Base-by-base conservation (phyloP, 2,888 invertebrate genomes). In the Fragum sueziense region DNA sequence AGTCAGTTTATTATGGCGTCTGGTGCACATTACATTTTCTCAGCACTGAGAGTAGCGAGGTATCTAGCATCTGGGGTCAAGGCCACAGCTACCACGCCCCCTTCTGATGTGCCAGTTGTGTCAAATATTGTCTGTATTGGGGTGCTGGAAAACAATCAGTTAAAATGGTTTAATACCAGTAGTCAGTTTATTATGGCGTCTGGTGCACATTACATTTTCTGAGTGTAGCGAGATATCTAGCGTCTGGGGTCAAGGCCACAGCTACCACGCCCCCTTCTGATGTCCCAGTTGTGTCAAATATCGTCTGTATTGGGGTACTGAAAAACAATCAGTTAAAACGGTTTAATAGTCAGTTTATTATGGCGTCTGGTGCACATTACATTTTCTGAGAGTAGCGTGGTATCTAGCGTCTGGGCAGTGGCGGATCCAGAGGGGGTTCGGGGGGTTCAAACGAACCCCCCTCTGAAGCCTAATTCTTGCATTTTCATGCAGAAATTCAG, bases 81-180 rank as follows among this genome's bases (percentile, higher is more conserved):
- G 34, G 92, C 90, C 29, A 93, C 86, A 20, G 93, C 91, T 33
- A 89, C 90, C n/a, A 92, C 91, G 20, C 91, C 92, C 61, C 91
- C 91, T 25, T 91, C 88, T 22, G 82, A 82, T 71, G 88, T 86
- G 11, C 90, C 88, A 75, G 89, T 89, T 27, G 91, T 89, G 72
- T 93, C 91, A 91, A 93, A 93, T 74, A 93, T 89, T 6, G 93
- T 93, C 78, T 92, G 91, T 34, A 93, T 92, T n/a, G 93, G 93
- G 47, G 90, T 85, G 4, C 93, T 92, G 86, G 11, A 88, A 77
- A 47, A 73, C 11, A n/a, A n/a, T n/a, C n/a, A n/a, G n/a, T n/a
- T n/a, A n/a, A n/a, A n/a, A n/a, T n/a, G n/a, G n/a, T n/a, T n/a
- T n/a, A n/a, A n/a, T n/a, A n/a, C n/a, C n/a, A n/a, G n/a, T n/a